A percentile compares a stretch with the other conserved stretches of the same genome.
These are phyloP conservation scores for Melospiza georgiana DNA, from an alignment of 2,113 vertebrate genomes.

Conservation along the genomic window DNA sequence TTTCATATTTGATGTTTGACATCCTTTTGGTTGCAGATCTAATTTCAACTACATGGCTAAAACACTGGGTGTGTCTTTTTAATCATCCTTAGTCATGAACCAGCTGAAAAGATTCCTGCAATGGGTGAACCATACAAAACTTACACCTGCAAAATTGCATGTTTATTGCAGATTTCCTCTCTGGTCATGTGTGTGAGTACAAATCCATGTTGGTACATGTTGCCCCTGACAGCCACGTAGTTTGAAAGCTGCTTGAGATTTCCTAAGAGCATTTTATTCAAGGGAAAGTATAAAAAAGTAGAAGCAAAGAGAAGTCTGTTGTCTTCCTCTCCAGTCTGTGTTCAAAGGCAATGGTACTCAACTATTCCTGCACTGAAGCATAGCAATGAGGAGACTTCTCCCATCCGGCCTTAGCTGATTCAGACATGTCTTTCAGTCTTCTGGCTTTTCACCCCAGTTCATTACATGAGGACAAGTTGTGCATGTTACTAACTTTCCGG, in stretches of 20 bases:
- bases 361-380: background rate
- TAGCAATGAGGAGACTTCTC: background rate
- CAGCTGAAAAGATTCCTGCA: background rate
- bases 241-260: background rate
- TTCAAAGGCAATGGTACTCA: background rate
- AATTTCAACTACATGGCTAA: background rate
- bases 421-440: background rate
- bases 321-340: background rate
- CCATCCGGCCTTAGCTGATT: background rate
- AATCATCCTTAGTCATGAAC: background rate
- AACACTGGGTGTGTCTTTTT: background rate
- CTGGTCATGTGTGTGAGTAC: fast-evolving
- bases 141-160: background rate
- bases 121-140: background rate
- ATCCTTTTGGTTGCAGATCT: background rate
- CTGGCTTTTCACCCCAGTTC: background rate
- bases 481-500: background rate
- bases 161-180: background rate
- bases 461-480: background rate
- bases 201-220: background rate
- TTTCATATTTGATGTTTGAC: background rate
- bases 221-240: background rate
- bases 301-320: background rate
- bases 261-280: background rate
- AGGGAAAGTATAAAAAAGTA: background rate